These are phyloP conservation scores for Thamnophis sirtalis DNA, from an alignment of 2,113 vertebrate species.

Conservation along the genomic window DNA sequence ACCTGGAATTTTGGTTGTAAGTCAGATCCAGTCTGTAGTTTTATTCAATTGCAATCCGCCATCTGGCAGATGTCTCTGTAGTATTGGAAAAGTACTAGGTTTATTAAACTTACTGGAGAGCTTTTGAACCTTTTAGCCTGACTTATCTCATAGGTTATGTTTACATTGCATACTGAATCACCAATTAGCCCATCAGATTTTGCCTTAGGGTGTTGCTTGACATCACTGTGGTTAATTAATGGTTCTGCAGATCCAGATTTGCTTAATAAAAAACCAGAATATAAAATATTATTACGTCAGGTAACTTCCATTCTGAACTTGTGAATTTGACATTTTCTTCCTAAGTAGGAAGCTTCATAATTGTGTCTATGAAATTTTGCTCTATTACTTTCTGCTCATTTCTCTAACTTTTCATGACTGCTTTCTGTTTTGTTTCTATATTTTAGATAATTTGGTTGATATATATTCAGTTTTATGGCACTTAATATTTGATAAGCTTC, in stretches of 20 bases:
- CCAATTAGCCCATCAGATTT: background rate
- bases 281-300: background rate
- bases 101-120: background rate
- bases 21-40: background rate
- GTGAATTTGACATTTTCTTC: background rate
- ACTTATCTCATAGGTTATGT: background rate
- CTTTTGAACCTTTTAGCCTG: background rate
- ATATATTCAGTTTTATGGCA: background rate
- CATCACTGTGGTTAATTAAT: background rate
- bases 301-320: background rate
- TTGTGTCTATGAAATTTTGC: background rate
- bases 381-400: background rate
- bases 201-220: background rate
- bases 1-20: background rate
- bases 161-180: background rate
- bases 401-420: background rate
- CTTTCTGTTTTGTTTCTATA: background rate
- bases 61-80: background rate
- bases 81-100: background rate
- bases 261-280: background rate
- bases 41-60: background rate
- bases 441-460: background rate
- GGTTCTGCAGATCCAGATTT: background rate
- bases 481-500: background rate
- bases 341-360: background rate